Evolutionary conservation across 2,797 vertebrate genomes (phyloP).

Genomic region (Scomberomorus guttatus): DNA sequence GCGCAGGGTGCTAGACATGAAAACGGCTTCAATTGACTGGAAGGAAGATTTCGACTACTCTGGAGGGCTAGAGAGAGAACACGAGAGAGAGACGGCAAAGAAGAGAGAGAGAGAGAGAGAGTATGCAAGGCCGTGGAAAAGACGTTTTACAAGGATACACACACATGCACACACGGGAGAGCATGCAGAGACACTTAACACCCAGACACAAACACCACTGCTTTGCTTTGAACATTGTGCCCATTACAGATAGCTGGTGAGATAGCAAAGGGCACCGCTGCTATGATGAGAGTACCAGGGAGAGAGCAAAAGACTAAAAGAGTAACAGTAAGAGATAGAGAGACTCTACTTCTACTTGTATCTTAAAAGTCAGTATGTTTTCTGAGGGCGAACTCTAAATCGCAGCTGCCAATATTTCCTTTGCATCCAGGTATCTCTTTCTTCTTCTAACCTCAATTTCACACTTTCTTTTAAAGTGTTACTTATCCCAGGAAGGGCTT

Average conservation of each 20-base stretch:
- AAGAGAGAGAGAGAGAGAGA: slow-evolving; percentile 28
- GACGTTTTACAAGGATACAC: slow-evolving; percentile 45
- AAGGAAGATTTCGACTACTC: slow-evolving; percentile 67
- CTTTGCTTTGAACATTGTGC: slow-evolving; percentile 70
- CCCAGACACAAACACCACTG: slow-evolving; percentile 56
- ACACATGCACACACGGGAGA: slow-evolving; percentile 40
- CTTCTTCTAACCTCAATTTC: slow-evolving; percentile 61
- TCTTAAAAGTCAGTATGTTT: slow-evolving; percentile 56
- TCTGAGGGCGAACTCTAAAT: slow-evolving; percentile 55
- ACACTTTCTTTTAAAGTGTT: slow-evolving; percentile 54
- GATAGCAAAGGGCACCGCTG: slow-evolving; percentile 68
- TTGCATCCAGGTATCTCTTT: slow-evolving; percentile 48
- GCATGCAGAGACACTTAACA: slow-evolving; percentile 65
- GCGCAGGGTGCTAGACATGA: slow-evolving; percentile 60
- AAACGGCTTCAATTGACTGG: slow-evolving; percentile 77
- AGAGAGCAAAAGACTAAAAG: slow-evolving; percentile 53
- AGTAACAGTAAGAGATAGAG: slow-evolving; percentile 69
- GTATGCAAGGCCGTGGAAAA: slow-evolving; percentile 33
- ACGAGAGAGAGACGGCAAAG: not conserved
- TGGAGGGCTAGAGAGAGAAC: slow-evolving; percentile 45
- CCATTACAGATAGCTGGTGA: slow-evolving; percentile 70
- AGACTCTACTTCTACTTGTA: slow-evolving; percentile 50
- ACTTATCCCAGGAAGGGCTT: slow-evolving; percentile 40
- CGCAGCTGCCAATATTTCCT: slow-evolving; percentile 49
- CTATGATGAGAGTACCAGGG: slow-evolving; percentile 59